A percentile compares a stretch with the other conserved stretches of the same genome.
Conservation (phyloP, 2,797 vertebrate genomes). For the Neosilurus hyrtlii region DNA sequence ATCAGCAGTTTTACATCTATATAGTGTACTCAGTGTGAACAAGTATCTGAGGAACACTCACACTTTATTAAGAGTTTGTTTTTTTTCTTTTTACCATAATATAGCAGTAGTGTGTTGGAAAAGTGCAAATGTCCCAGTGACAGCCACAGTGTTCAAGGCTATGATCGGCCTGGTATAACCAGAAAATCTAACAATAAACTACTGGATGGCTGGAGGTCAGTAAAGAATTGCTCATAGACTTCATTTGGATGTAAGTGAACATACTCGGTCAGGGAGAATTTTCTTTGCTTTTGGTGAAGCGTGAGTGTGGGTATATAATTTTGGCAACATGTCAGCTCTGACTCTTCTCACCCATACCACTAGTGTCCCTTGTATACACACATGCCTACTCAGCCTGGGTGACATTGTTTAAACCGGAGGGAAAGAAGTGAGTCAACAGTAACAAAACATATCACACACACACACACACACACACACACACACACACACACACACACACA, state of each 20-base stretch:
- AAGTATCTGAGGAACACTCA: neutral
- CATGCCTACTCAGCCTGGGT: slow-evolving; percentile 18
- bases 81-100: neutral
- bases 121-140: neutral
- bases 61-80: neutral
- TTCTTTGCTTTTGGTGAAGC: neutral
- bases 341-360: slow-evolving; percentile 42
- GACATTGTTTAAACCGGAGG: slow-evolving; percentile 37
- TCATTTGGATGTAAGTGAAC: neutral
- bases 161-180: slow-evolving; percentile 8
- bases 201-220: neutral
- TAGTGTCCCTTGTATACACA: slow-evolving; percentile 36
- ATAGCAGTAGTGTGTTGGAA: neutral
- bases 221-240: neutral
- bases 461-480: slow-evolving; percentile 18
- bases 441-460: slow-evolving; percentile 22
- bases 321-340: slow-evolving; percentile 26
- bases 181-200: neutral
- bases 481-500: neutral
- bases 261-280: neutral
- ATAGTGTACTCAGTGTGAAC: neutral
- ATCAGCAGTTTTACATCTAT: neutral
- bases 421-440: slow-evolving; percentile 48
- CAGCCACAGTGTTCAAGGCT: neutral
- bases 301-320: slow-evolving; percentile 35